These are phyloP conservation scores for Daubentonia madagascariensis DNA, from an alignment of 2,113 vertebrate species.

Conservation along the genomic window DNA sequence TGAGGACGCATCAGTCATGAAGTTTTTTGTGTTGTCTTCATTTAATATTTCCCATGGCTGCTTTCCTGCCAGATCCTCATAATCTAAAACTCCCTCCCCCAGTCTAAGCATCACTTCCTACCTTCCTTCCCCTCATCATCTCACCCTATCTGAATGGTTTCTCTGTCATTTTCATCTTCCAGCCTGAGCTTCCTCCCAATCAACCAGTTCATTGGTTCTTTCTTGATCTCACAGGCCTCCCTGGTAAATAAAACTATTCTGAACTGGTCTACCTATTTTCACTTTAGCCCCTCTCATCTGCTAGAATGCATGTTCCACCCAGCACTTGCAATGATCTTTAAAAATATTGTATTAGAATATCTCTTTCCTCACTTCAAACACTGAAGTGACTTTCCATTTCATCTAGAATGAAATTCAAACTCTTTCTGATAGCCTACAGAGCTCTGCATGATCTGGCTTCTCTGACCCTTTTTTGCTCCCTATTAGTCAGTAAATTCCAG, in stretches of 20 bases:
- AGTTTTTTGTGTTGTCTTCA: neutral
- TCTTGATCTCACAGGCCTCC: neutral
- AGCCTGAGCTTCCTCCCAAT: neutral
- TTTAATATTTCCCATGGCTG: neutral
- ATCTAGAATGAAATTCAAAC: neutral
- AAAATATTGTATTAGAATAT: neutral
- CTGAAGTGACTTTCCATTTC: neutral
- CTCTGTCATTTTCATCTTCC: neutral
- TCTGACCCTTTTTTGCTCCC: neutral
- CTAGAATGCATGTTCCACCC: neutral
- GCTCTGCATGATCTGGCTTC: neutral
- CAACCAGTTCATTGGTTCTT: neutral
- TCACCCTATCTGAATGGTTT: neutral
- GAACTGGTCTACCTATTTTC: neutral
- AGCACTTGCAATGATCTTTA: neutral
- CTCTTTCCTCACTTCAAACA: too few relatives aligned
- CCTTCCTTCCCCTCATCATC: neutral
- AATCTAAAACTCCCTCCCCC: neutral
- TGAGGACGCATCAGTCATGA: fast-evolving
- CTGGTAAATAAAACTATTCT: neutral
- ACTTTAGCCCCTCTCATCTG: neutral
- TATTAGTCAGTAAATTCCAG: neutral
- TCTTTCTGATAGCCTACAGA: neutral
- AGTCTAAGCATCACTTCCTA: neutral
- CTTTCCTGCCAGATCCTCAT: neutral